Base-by-base conservation (phyloP, 2,888 invertebrate genomes). In the Crepidodera aurea region DNA sequence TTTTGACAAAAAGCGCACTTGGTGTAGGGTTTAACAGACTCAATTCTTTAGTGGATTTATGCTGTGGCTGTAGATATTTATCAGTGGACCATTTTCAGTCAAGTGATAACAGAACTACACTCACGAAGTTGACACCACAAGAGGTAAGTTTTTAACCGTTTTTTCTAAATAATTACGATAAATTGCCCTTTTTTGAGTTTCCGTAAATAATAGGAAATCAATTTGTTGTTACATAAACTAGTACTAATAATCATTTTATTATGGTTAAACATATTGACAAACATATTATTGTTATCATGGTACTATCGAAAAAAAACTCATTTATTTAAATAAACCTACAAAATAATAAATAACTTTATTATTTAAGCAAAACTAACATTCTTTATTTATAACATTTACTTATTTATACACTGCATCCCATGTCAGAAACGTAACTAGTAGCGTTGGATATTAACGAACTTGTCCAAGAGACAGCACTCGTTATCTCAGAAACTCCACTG, bases 51-150 rank as follows among this genome's bases (percentile, higher is more conserved):
- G 64, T 71, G 65, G 73, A 71, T 70, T 44, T 51, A 72, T 73
- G 40, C 55, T 74, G 72, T 69, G 61, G 62, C 56, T 71, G 69
- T 44, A 64, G 65, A 42, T 62, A 68, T 37, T 71, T 70, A 51
- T 69, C 69, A 51, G 73, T 77, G 3, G 75, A 75, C 57, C 78
- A 66, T 40, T 63, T 61, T 48, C 55, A 78, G 64, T 71, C 73
- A n/a, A 64, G 64, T 46, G 62, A 69, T 42, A 67, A 71, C 5
- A 71, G 73, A 8, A 66, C 77, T 56, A 75, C 46, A 13, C 44
- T 57, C 29, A 53, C 77, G 6, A 79, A 79, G 67, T 68, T 80
- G 50, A 75, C 78, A 32, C 79, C 79, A 39, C 78, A 79, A 72
- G 79, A 80, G 77, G 80, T 80, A 74, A 73, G 73, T 54, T 27